Percentiles rank a stretch among this genome's conserved stretches.
Evolutionary conservation across 2,113 vertebrate species (phyloP).

Genomic region (Thryonomys swinderianus): DNA sequence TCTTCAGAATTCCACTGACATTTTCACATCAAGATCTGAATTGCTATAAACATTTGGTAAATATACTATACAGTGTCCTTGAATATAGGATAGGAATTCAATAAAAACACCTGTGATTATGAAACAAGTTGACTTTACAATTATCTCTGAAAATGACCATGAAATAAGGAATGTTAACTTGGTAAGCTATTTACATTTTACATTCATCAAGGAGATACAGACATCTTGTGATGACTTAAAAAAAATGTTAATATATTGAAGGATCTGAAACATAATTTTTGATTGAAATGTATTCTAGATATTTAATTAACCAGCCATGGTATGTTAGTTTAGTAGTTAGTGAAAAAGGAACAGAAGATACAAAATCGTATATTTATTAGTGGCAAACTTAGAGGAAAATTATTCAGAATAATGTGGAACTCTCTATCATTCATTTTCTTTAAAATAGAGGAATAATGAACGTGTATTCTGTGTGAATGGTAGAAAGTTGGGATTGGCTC

Average conservation of each 20-base stretch:
- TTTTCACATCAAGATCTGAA: constrained; percentile 65
- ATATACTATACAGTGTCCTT: neutral
- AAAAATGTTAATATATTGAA: constrained; percentile 56
- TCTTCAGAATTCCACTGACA: constrained; percentile 49
- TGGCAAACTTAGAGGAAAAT: neutral
- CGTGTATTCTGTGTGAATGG: neutral
- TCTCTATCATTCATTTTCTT: neutral
- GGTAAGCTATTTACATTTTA: constrained; percentile 45
- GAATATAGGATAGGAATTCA: constrained; percentile 37
- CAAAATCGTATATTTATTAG: constrained; percentile 33
- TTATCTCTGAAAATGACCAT: constrained; percentile 55
- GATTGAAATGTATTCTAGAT: constrained; percentile 29
- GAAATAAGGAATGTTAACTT: neutral
- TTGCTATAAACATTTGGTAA: constrained; percentile 31
- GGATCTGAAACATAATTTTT: constrained; percentile 39
- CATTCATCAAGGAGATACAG: constrained; percentile 14
- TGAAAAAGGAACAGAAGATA: constrained; percentile 13
- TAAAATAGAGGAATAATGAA: neutral
- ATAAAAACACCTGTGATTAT: constrained; percentile 1
- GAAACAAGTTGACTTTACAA: constrained; percentile 48
- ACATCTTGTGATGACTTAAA: neutral
- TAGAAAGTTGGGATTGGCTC: neutral
- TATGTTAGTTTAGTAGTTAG: neutral
- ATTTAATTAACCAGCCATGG: constrained; percentile 33
- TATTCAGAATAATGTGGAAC: neutral